These are phyloP conservation scores for Lanius ludovicianus DNA, from an alignment of 2,113 vertebrate species.

Conservation along the genomic window DNA sequence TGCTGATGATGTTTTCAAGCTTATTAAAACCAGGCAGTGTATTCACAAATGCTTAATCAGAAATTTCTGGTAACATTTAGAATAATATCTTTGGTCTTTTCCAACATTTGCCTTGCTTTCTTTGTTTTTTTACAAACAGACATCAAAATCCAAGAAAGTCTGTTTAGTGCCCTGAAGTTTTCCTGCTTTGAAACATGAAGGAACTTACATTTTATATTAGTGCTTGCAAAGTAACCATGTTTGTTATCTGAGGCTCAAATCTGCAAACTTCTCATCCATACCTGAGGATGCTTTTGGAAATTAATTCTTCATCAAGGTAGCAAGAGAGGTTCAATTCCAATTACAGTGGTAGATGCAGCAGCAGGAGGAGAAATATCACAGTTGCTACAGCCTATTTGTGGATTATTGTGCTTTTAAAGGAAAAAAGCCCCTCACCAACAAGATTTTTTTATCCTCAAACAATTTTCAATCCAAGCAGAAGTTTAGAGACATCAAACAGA, in stretches of 20 bases:
- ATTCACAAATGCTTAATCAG: slow-evolving; percentile 20
- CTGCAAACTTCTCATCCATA: not conserved
- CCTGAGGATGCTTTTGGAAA: not conserved
- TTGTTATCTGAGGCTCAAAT: not conserved
- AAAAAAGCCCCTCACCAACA: not conserved
- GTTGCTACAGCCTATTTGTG: not conserved
- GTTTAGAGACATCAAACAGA: not conserved
- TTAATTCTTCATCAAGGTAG: not conserved
- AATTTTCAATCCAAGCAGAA: not conserved
- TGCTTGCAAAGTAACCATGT: not conserved
- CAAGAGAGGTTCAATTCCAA: not conserved
- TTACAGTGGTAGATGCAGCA: not conserved
- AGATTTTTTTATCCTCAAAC: not conserved
- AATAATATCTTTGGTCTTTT: not conserved
- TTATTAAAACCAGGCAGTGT: slow-evolving; percentile 38
- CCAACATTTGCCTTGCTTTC: not conserved
- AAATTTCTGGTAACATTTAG: not conserved
- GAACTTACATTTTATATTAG: not conserved
- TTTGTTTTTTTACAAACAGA: not conserved
- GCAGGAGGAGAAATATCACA: not conserved
- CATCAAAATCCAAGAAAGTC: not conserved
- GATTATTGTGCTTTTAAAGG: not conserved
- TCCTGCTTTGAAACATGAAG: not conserved
- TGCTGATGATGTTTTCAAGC: slow-evolving; percentile 31
- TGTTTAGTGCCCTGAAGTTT: not conserved